Evolutionary conservation across 2,113 vertebrate species (phyloP).

Genomic region (Mirounga angustirostris): DNA sequence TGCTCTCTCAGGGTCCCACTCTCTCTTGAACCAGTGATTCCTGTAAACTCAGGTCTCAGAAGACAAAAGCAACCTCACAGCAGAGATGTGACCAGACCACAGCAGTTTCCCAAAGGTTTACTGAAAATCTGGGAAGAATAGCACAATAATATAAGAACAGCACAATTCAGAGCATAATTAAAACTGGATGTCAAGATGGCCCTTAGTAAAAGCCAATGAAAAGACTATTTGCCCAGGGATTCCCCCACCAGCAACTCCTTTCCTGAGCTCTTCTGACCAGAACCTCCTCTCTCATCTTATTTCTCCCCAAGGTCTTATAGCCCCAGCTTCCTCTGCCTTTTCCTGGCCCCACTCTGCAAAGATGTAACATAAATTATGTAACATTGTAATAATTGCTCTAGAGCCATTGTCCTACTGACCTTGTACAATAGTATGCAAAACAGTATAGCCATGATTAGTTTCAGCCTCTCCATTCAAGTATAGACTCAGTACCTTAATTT

Average conservation of each 20-base stretch:
- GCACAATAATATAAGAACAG: not conserved
- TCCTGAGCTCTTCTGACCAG: not conserved
- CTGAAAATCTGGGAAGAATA: not conserved
- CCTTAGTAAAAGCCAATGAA: not conserved
- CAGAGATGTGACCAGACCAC: not conserved
- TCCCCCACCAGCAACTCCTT: too few species aligned
- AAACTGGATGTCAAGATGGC: not conserved
- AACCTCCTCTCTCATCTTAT: not conserved
- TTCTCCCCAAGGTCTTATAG: not conserved
- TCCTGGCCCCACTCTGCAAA: not conserved
- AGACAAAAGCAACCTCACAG: too few species aligned
- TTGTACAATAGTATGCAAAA: not conserved
- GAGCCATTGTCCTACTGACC: too few species aligned
- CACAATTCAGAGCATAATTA: not conserved
- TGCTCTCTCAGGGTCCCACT: not conserved
- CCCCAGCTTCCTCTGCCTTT: not conserved
- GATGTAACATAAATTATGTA: not conserved
- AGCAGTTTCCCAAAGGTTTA: not conserved
- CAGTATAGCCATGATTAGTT: not conserved
- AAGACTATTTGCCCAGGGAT: not conserved
- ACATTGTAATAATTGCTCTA: not conserved
- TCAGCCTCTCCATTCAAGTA: not conserved
- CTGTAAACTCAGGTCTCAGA: not conserved
- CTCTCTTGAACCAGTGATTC: not conserved
- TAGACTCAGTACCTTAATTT: not conserved